Base-by-base conservation (phyloP, 2,797 vertebrate genomes). In the Mus spretus region DNA sequence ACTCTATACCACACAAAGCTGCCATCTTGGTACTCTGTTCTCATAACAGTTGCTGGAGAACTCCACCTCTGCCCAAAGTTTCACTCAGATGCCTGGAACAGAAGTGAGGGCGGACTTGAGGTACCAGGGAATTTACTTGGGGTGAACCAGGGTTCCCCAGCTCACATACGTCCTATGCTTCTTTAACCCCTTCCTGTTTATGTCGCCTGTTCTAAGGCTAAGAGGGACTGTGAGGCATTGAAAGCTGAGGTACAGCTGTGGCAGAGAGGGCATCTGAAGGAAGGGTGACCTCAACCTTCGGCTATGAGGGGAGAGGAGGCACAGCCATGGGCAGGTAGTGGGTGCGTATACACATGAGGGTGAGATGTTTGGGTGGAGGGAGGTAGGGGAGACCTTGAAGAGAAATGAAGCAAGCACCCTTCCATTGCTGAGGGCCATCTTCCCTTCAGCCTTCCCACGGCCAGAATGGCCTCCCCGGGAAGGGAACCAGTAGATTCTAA, bases 111-210 rank as follows among this genome's bases (percentile, higher is more conserved):
- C 72, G 4, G 81, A 75, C 47, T 63, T 47, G 20, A 10, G 26
- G 17, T 44, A 75, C 50, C 85, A n/a, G 34, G 37, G 55, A 59
- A 77, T 22, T 91, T n/a, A 47, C 26, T 81, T 59, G 77, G 31
- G 34, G n/a, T n/a, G 77, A 53, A 37, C 34, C 31, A 63, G 82
- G 85, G 85, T 22, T n/a, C 72, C 80, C 47, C 57, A 78, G n/a
- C 22, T 70, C 63, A 22, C 15, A 53, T 61, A n/a, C 5, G 1
- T 26, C 31, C 40, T 77, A 59, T 34, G 2, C 57, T 81, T 90
- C 53, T 90, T 50, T 24, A 50, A 11, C 88, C 31, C 37, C 78
- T 97, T 96, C 90, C 95, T 96, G 75, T 95, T 75, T 92, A 72
- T 24, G 17, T 2, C 34, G 26, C 19, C 70, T 50, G 28, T 63